phyloP scores from a whole-genome alignment of 2,113 vertebrate genomes.

The Gymnocephalus cernua region DNA sequence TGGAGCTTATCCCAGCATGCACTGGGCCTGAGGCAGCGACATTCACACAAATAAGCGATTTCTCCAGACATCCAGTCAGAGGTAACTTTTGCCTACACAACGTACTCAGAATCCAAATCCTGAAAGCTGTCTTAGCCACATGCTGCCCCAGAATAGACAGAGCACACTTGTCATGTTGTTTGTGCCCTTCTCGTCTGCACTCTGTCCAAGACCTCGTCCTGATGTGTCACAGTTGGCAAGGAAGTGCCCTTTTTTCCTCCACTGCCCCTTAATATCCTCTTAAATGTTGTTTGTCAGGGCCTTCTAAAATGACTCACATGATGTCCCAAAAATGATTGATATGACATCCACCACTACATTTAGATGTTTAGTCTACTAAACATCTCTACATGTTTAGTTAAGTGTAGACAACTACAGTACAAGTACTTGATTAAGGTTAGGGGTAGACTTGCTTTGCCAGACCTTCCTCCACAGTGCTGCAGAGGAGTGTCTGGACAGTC shows the following conservation, averaged over 20 bases:
- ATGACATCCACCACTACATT: not conserved
- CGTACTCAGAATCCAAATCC: not conserved
- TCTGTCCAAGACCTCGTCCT: constrained; percentile 31
- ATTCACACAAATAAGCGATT: not conserved
- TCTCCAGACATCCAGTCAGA: not conserved
- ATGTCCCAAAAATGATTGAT: not conserved
- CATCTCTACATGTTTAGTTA: not conserved
- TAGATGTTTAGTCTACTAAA: no score
- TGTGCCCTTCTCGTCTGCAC: constrained; percentile 19
- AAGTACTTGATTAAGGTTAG: not conserved
- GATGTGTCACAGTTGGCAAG: constrained; percentile 17
- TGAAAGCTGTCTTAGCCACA: constrained; percentile 22
- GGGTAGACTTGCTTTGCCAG: no score
- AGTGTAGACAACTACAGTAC: not conserved
- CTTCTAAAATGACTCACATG: not conserved
- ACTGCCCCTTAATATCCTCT: not conserved
- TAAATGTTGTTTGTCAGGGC: not conserved
- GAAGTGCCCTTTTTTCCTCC: not conserved
- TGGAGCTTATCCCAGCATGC: constrained; percentile 19
- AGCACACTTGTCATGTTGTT: constrained; percentile 41
- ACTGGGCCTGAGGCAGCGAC: not conserved
- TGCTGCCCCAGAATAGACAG: not conserved
- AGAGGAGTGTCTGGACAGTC: no score
- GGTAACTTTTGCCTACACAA: not conserved
- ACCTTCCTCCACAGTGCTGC: no score